Conservation (phyloP, 2,797 vertebrate genomes). For the Tachyglossus aculeatus region DNA sequence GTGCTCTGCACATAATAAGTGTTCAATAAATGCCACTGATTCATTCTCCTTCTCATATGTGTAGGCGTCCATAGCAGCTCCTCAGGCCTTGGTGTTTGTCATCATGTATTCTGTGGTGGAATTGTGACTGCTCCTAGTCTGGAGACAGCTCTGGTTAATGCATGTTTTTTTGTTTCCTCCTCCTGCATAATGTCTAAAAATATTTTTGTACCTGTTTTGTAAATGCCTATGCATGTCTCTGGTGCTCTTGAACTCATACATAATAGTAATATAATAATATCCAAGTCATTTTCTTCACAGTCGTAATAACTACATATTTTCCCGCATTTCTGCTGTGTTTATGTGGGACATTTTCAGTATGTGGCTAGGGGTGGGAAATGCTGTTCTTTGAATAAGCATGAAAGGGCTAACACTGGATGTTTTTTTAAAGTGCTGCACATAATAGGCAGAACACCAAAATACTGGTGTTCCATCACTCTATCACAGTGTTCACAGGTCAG, state of each 20-base stretch:
- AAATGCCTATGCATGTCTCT: background rate
- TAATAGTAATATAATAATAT: constrained; percentile 7
- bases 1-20: too few species aligned
- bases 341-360: constrained; percentile 36
- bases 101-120: background rate
- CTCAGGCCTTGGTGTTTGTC: background rate
- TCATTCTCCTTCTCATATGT: background rate
- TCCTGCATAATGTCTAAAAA: background rate
- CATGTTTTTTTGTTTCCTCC: background rate
- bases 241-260: background rate
- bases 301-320: constrained; percentile 22
- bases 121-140: background rate
- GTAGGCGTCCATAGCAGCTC: background rate
- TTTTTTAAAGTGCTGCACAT: constrained; percentile 37
- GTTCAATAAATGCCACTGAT: background rate
- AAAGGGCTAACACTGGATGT: constrained; percentile 26
- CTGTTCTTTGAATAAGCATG: constrained; percentile 35
- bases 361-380: constrained; percentile 19
- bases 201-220: background rate
- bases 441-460: constrained; percentile 41
- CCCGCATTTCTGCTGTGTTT: constrained; percentile 9
- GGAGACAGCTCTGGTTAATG: background rate
- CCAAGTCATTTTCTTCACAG: background rate
- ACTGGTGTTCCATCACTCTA: background rate
- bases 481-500: constrained; percentile 14